These are phyloP conservation scores for Gnatocerus cornutus DNA, from an alignment of 2,888 invertebrate species.

Conservation along the genomic window DNA sequence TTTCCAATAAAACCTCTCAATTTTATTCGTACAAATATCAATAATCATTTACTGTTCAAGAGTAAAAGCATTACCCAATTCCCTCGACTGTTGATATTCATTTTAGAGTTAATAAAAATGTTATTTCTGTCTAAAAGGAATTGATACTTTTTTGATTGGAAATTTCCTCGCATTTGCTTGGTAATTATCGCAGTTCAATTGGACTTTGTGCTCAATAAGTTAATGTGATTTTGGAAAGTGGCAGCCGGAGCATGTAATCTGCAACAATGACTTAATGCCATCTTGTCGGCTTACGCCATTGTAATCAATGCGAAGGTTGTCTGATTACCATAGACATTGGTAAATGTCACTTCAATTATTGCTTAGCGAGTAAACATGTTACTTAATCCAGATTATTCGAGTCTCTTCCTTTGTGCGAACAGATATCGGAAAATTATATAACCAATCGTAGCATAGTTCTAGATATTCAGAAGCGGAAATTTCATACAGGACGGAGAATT, in stretches of 20 bases:
- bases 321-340: constrained; percentile 14
- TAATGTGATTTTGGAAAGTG: constrained; percentile 30
- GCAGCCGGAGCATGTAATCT: constrained; percentile 22
- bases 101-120: too few relatives aligned
- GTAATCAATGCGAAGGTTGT: constrained; percentile 15
- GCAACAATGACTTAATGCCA: constrained; percentile 27
- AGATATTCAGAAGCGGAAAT: constrained; percentile 1
- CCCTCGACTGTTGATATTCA: too few relatives aligned
- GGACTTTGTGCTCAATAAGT: constrained; percentile 32
- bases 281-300: constrained; percentile 24
- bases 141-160: too few relatives aligned
- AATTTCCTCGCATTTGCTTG: too few relatives aligned
- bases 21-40: too few relatives aligned
- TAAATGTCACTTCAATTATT: constrained; percentile 18
- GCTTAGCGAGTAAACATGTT: constrained; percentile 12
- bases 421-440: constrained; percentile 4
- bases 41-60: too few relatives aligned
- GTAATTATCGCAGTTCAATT: constrained; percentile 14
- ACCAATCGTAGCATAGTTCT: neutral
- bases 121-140: too few relatives aligned
- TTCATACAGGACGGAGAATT: too few relatives aligned
- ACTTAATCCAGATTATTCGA: constrained; percentile 13
- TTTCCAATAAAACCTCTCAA: too few relatives aligned
- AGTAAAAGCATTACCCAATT: too few relatives aligned
- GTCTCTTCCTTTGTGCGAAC: neutral